phyloP scores from a whole-genome alignment of 2,797 vertebrate species.

The Carcharodon carcharias region DNA sequence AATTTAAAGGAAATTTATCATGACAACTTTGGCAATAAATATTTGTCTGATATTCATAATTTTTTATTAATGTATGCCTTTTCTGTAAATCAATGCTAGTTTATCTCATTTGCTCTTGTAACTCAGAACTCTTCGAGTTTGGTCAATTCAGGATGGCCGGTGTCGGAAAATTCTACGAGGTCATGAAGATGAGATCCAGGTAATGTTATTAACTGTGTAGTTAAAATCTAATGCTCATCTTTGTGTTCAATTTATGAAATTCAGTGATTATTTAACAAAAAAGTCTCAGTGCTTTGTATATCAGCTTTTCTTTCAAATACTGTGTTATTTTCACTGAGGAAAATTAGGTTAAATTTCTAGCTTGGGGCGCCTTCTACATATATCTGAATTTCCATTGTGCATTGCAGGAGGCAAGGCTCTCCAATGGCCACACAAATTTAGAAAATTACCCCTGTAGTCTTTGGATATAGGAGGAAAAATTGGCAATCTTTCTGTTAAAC shows the following conservation, averaged over 20 bases:
- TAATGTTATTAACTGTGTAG: not conserved
- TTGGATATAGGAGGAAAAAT: not conserved
- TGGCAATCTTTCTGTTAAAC: not conserved
- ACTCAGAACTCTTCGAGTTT: constrained; percentile 36
- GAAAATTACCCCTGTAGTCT: not conserved
- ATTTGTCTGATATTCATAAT: not conserved
- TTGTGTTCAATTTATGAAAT: not conserved
- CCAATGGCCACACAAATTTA: not conserved
- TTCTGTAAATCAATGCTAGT: not conserved
- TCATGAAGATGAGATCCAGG: constrained; percentile 34
- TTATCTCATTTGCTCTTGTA: not conserved
- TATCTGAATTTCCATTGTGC: not conserved
- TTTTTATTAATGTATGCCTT: not conserved
- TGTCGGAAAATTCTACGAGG: constrained; percentile 23
- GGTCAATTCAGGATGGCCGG: constrained; percentile 21
- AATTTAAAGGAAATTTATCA: not conserved
- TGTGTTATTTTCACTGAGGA: not conserved
- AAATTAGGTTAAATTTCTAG: not conserved
- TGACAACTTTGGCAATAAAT: not conserved
- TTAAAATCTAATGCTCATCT: not conserved
- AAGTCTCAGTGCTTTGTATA: not conserved
- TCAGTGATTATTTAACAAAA: not conserved
- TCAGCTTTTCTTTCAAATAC: not conserved
- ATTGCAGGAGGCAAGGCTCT: not conserved
- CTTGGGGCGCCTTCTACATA: not conserved